phyloP scores from a whole-genome alignment of 2,113 vertebrate genomes.

The Ptyas mucosa region DNA sequence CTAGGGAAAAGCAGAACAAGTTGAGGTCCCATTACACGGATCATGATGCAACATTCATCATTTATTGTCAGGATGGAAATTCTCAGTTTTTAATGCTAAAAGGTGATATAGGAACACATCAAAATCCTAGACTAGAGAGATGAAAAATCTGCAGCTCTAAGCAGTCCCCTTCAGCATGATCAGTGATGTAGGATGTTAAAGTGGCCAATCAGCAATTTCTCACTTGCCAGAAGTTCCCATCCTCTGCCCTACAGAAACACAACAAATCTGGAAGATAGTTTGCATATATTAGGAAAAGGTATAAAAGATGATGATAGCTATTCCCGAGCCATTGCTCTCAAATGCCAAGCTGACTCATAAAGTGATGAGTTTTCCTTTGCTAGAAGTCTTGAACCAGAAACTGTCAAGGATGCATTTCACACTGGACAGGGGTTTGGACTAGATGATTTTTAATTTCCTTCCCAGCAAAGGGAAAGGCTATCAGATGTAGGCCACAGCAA shows the following conservation, averaged over 20 bases:
- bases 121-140: background rate
- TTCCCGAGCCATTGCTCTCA: background rate
- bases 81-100: background rate
- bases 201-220: background rate
- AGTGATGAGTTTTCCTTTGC: background rate
- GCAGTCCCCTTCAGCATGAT: background rate
- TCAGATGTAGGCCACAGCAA: background rate
- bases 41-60: background rate
- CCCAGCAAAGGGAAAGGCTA: background rate
- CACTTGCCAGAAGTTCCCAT: background rate
- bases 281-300: background rate
- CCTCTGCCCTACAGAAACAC: background rate
- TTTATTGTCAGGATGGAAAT: background rate
- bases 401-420: background rate
- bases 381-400: background rate
- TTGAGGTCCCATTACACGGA: background rate
- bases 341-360: background rate
- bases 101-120: background rate
- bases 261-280: background rate
- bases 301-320: background rate
- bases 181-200: background rate
- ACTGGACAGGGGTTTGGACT: no score
- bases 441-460: background rate
- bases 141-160: background rate
- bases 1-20: background rate